Conservation (phyloP, 2,113 vertebrate genomes). For the Halichoerus grypus region DNA sequence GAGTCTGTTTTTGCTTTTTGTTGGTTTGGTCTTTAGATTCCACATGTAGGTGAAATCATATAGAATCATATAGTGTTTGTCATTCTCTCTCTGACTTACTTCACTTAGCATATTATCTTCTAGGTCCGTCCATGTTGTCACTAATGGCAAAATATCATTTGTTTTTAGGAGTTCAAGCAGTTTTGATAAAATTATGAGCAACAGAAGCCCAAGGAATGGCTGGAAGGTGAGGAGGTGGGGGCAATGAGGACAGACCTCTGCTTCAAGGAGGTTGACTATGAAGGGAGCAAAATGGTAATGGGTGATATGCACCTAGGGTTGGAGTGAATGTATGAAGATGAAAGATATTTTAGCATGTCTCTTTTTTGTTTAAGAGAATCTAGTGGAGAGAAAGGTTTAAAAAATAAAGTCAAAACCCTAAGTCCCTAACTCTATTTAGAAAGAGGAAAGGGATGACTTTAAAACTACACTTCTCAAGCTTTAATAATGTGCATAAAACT, state of each 20-base stretch:
- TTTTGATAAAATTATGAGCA: background rate
- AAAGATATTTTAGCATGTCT: background rate
- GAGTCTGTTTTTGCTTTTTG: background rate
- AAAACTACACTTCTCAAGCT: background rate
- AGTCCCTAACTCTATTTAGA: background rate
- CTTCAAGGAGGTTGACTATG: background rate
- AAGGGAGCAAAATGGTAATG: background rate
- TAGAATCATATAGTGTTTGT: background rate
- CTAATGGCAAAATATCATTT: background rate
- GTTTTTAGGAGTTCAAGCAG: background rate
- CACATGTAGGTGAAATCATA: background rate
- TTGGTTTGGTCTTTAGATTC: background rate
- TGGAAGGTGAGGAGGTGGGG: background rate
- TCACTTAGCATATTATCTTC: background rate
- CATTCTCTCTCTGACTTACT: background rate
- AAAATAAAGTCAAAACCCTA: background rate
- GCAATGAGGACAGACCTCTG: background rate
- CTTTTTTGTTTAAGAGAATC: background rate
- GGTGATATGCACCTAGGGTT: background rate
- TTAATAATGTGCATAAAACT: background rate
- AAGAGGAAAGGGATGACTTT: background rate
- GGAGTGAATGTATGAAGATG: background rate
- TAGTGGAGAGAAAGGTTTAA: background rate
- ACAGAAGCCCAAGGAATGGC: background rate
- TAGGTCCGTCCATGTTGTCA: background rate